These are phyloP conservation scores for Dinocampus coccinellae DNA, from an alignment of 2,888 invertebrate genomes.

Conservation along the genomic window DNA sequence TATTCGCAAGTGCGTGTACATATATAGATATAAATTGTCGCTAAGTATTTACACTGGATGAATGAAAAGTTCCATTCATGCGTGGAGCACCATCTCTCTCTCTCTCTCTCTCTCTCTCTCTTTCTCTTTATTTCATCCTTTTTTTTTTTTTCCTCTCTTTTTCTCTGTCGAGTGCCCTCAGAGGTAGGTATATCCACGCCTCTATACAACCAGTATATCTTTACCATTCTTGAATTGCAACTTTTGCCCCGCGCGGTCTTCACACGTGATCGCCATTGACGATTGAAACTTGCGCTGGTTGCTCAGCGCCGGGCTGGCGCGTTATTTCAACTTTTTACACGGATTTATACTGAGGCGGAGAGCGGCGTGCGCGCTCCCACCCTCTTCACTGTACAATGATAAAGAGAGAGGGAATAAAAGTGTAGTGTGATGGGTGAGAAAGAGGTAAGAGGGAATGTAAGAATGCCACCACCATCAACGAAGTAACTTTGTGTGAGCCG, in stretches of 20 bases:
- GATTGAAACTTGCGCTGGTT: constrained; percentile 43
- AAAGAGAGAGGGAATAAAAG: too few relatives aligned
- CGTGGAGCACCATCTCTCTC: constrained; percentile 36
- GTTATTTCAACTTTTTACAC: constrained; percentile 54
- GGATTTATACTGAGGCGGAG: constrained; percentile 34
- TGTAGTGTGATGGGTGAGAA: neutral
- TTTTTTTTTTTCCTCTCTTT: constrained; percentile 4
- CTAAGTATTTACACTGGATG: constrained; percentile 42
- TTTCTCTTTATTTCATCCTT: constrained; percentile 27
- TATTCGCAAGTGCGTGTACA: neutral
- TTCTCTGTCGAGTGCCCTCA: constrained; percentile 1
- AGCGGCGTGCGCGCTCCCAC: neutral
- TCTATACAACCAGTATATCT: constrained; percentile 15
- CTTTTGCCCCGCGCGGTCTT: constrained; percentile 45
- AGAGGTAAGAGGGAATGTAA: neutral
- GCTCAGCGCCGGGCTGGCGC: constrained; percentile 52
- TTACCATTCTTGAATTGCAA: constrained; percentile 28
- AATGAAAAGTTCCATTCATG: constrained; percentile 61
- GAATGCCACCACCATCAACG: neutral
- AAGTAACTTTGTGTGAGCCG: constrained; percentile 22
- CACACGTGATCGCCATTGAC: constrained; percentile 63
- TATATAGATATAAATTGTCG: neutral
- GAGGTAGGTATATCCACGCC: constrained; percentile 24
- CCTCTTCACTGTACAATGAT: too few relatives aligned
- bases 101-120: constrained; percentile 25